Conservation (phyloP, 2,888 invertebrate species). For the Epinotia nisella region DNA sequence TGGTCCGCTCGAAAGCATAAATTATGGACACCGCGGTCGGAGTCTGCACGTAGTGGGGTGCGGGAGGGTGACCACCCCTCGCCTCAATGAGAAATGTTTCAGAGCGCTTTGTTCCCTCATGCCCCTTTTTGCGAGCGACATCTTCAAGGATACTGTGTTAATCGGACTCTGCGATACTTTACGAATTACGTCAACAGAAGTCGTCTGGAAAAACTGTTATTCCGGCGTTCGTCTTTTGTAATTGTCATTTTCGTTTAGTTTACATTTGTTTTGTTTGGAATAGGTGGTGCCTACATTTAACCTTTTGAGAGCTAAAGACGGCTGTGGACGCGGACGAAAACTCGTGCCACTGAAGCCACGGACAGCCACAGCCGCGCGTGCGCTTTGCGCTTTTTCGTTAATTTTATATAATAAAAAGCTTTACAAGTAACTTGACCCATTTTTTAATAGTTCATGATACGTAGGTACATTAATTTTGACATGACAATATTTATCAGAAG, state of each 20-base stretch:
- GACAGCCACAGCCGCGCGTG: too few species aligned
- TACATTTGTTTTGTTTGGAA: conserved; percentile 13
- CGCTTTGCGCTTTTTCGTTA: too few species aligned
- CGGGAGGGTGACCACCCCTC: conserved; percentile 53
- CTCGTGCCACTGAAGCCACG: too few species aligned
- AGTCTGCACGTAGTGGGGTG: conserved; percentile 67
- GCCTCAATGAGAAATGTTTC: conserved; percentile 80
- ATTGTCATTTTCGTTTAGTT: conserved; percentile 52
- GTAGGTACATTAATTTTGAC: too few species aligned
- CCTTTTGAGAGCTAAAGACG: too few species aligned
- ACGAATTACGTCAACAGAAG: conserved; percentile 63
- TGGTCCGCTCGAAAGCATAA: conserved; percentile 79
- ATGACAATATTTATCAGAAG: too few species aligned
- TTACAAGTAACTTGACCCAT: too few species aligned
- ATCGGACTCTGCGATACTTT: conserved; percentile 76
- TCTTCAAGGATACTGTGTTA: conserved; percentile 84
- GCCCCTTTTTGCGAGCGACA: conserved; percentile 79
- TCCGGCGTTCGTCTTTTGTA: conserved; percentile 55
- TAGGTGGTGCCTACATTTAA: not conserved
- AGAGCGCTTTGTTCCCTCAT: conserved; percentile 76
- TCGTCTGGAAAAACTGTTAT: conserved; percentile 64
- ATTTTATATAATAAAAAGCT: too few species aligned
- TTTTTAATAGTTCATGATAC: too few species aligned
- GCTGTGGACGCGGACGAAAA: too few species aligned
- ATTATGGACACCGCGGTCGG: conserved; percentile 79